Evolutionary conservation across 2,888 invertebrate genomes (phyloP), one percentile per base, ranked within the genome.

Genomic region (Clepsis dumicolana): DNA sequence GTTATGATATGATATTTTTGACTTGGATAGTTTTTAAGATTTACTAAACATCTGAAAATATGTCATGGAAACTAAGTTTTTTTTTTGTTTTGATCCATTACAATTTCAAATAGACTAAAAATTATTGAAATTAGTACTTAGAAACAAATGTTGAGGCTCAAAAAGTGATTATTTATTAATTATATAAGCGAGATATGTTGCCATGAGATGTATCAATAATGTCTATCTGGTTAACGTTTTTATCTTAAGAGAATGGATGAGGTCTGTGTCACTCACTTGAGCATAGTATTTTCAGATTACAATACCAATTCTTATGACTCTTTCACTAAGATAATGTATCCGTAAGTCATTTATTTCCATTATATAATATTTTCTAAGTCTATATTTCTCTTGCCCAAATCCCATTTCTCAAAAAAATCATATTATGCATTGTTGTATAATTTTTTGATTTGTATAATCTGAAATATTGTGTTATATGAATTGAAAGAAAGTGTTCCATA

Each of bases 141-240:
- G 57, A 50, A 57, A 29, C 2, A 25, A 64, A 35, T 8, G 2
- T 50, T 8, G 64, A 64, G 64, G 57, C 57, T 64, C 50, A 57
- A 38, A 44, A 21, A 21, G 48, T 48, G 21, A 48, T 25, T 50
- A 50, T 8, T 64, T 14, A 48, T 56, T 12, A 24, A 44, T 18
- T 35, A 18, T 16, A 56, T 32, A 54, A 29, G 12, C 21, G 21
- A 32, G 32, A 21, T 27, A 54, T n/a, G n/a, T n/a, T n/a, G 29
- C 12, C 4, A 18, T 21, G 4, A 16, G 8, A 44, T 44, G 16
- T 38, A 7, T 8, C 29, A 29, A 38, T 38, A 14, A 29, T 7
- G 29, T 29, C 14, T 14, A 38, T 38, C n/a, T 38, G 38, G 14
- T 38, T 38, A n/a, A 38, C n/a, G n/a, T 38, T n/a, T n/a, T n/a